Percentiles rank a stretch among this genome's conserved stretches.
Conservation (phyloP, 2,888 invertebrate species). For the Alloplasta piceator region DNA sequence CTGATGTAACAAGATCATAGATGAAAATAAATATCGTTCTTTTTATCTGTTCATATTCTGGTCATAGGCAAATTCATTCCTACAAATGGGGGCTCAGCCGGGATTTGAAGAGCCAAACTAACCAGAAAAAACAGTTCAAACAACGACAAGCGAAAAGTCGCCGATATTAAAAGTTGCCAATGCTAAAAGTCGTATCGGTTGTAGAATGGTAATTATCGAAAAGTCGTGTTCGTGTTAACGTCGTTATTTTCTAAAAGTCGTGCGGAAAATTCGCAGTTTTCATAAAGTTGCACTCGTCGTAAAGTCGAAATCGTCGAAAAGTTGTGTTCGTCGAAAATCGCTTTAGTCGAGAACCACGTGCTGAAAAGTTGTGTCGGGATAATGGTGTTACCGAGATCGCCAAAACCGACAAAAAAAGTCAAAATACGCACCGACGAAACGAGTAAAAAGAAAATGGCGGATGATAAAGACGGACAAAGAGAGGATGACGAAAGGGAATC, state of each 20-base stretch:
- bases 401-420: not conserved
- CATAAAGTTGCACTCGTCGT: no score
- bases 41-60: no score
- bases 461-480: not conserved
- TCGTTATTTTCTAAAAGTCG: not conserved
- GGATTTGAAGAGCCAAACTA: not conserved
- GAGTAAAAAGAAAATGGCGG: not conserved
- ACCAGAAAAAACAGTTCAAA: not conserved
- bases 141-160: not conserved
- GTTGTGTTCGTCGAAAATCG: no score
- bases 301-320: no score
- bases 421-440: not conserved
- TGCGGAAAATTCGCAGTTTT: no score
- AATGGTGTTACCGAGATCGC: no score
- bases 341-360: no score
- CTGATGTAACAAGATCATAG: no score
- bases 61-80: not conserved
- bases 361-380: no score
- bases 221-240: not conserved
- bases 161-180: not conserved
- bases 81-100: conserved; percentile 2
- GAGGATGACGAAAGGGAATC: not conserved
- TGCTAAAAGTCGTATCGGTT: not conserved
- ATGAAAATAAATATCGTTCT: no score
- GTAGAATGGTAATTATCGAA: not conserved